Percentiles rank a stretch among this genome's conserved stretches.
Conservation (phyloP, 2,888 invertebrate species). For the Ophioninae sp. region DNA sequence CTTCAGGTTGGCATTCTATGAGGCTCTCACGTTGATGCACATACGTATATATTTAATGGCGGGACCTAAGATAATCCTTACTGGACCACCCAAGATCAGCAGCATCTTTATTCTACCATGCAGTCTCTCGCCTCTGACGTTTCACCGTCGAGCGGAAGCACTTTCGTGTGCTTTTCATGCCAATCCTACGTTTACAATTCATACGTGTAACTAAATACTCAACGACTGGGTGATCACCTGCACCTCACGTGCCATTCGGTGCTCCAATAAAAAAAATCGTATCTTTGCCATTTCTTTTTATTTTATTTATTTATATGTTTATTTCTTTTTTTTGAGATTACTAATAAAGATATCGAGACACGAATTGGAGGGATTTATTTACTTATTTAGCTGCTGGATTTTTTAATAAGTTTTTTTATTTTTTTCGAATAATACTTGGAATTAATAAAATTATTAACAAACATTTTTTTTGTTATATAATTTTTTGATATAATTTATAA, state of each 20-base stretch:
- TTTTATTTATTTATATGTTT: too few relatives aligned
- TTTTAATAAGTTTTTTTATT: too few relatives aligned
- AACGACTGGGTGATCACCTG: neutral
- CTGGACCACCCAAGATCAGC: constrained; percentile 58
- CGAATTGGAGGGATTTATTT: too few relatives aligned
- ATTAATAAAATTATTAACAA: too few relatives aligned
- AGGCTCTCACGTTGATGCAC: neutral
- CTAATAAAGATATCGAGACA: neutral
- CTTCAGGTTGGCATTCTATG: neutral
- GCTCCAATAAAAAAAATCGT: too few relatives aligned
- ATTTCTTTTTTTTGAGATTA: neutral
- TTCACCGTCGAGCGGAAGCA: constrained; percentile 55
- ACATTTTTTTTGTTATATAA: too few relatives aligned
- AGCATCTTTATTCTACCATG: constrained; percentile 56
- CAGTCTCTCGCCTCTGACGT: constrained; percentile 48
- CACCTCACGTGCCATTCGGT: constrained; percentile 1
- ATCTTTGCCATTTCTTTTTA: too few relatives aligned
- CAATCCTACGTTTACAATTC: constrained; percentile 21
- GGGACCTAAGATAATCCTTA: constrained; percentile 25
- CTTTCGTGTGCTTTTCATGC: constrained; percentile 36
- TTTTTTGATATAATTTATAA: too few relatives aligned
- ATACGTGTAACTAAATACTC: constrained; percentile 32
- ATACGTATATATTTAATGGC: neutral
- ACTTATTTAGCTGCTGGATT: too few relatives aligned
- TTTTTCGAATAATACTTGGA: too few relatives aligned